Base-by-base conservation (phyloP, 92 coral and sea anemone genomes). In the Phymanthus crucifer region DNA sequence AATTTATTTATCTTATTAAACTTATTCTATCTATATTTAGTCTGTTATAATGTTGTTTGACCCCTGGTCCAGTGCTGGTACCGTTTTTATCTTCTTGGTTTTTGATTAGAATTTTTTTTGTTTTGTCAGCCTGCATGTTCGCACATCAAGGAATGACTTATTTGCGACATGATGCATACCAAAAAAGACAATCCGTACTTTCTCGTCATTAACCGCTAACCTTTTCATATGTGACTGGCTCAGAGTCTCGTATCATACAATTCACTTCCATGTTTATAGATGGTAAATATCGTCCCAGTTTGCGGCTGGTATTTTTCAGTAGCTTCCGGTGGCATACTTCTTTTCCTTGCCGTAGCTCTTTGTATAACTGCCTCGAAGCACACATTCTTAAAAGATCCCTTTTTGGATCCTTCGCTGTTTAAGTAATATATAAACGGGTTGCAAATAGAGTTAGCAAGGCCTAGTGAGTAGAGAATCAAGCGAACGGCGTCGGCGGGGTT, bases 371-470 rank as follows among this genome's bases (percentile, higher is more conserved):
- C 72, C 50, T 92, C 97, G 24, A 92, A 77, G 27, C 97, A 92
- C 21, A 92, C 86, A 16, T 67, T 77, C 40, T 89, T 88, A 47
- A 92, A 21, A 21, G 97, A 87, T 40, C 82, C 94, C 81, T 81
- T 92, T 21, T 91, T 87, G 27, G 86, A 83, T 31, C 72, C 74
- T n/a, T 87, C 94, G 33, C 94, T 92, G 75, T 76, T 92, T 43
- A 92, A 92, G 73, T 84, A 90, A 72, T 92, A 92, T 31, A 92
- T 92, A 56, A 90, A 88, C 27, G 97, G 97, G 23, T 92, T 92
- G 64, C 97, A 92, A 3, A 85, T 84, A 1, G 97, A 92, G 89
- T 92, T 92, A 61, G 85, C 88, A 4, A 90, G 86, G 8, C 97
- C 97, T 3, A 90, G 1, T n/a, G 77, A 85, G 66, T 92, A 92